Evolutionary conservation across 2,888 invertebrate genomes (phyloP).

Genomic region (Holacanthella duospinosa): DNA sequence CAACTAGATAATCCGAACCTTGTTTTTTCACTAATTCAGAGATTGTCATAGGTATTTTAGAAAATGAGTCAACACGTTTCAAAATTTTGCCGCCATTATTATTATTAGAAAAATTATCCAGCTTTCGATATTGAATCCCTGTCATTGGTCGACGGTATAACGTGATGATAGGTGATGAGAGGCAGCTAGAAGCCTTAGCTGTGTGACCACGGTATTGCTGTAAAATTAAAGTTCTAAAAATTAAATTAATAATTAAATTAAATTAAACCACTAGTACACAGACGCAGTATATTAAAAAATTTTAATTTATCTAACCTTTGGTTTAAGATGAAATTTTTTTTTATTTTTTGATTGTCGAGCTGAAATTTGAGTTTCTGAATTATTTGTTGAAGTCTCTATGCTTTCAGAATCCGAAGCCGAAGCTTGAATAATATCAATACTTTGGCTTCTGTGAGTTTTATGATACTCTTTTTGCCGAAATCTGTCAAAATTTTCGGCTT

Average conservation of each 20-base stretch:
- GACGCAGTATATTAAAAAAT: too few species aligned
- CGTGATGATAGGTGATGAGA: background rate
- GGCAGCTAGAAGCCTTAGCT: background rate
- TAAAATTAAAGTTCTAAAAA: background rate
- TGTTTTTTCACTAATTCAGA: conserved; percentile 29
- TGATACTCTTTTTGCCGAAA: too few species aligned
- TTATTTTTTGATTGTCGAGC: background rate
- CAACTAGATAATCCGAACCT: conserved; percentile 82
- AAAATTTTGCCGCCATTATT: background rate
- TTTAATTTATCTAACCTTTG: background rate
- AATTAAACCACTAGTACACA: too few species aligned
- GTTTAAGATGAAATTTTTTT: background rate
- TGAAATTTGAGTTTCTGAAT: conserved; percentile 6
- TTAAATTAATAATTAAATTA: too few species aligned
- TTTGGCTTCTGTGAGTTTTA: background rate
- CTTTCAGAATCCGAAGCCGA: conserved; percentile 4
- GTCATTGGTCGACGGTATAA: conserved; percentile 13
- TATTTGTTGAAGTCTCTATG: conserved; percentile 6
- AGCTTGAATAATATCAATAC: background rate
- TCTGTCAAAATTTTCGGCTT: too few species aligned
- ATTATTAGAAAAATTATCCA: background rate
- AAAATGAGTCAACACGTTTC: conserved; percentile 8
- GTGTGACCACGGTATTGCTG: background rate
- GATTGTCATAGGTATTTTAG: background rate
- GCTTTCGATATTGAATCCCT: background rate